A percentile compares a stretch with the other conserved stretches of the same genome.
Conservation (phyloP, 2,888 invertebrate genomes). For the Agrilus mali region DNA sequence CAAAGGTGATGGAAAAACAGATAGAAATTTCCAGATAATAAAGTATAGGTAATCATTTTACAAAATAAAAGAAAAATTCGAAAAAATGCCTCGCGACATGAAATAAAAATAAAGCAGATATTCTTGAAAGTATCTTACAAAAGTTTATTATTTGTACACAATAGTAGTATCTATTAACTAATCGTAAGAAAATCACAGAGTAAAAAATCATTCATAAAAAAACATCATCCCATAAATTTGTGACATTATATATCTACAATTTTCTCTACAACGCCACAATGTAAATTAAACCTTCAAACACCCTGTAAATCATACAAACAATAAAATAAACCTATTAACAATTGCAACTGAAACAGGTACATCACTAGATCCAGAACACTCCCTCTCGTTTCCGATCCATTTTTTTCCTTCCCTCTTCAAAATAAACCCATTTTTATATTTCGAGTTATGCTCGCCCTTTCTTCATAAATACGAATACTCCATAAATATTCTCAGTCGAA, state of each 20-base stretch:
- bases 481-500: too few species aligned
- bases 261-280: too few species aligned
- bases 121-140: too few species aligned
- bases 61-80: too few species aligned
- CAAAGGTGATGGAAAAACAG: conserved; percentile 25
- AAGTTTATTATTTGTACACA: conserved; percentile 18
- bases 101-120: too few species aligned
- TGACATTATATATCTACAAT: conserved; percentile 12
- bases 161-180: conserved; percentile 20
- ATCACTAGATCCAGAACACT: conserved; percentile 24
- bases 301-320: conserved; percentile 19
- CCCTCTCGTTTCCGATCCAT: conserved; percentile 15
- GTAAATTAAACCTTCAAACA: conserved; percentile 1
- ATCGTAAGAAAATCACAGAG: conserved; percentile 27
- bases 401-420: conserved; percentile 4
- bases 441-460: too few species aligned
- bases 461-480: too few species aligned
- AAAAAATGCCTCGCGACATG: too few species aligned
- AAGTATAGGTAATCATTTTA: too few species aligned
- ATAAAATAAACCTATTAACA: conserved; percentile 34
- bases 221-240: conserved; percentile 15
- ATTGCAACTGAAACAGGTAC: conserved; percentile 37
- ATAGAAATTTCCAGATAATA: conserved; percentile 23
- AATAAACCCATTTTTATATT: too few species aligned
- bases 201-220: conserved; percentile 22